A percentile compares a stretch with the other conserved stretches of the same genome.
Conservation (phyloP, 2,888 invertebrate genomes). For the Acanthopleura granulata region DNA sequence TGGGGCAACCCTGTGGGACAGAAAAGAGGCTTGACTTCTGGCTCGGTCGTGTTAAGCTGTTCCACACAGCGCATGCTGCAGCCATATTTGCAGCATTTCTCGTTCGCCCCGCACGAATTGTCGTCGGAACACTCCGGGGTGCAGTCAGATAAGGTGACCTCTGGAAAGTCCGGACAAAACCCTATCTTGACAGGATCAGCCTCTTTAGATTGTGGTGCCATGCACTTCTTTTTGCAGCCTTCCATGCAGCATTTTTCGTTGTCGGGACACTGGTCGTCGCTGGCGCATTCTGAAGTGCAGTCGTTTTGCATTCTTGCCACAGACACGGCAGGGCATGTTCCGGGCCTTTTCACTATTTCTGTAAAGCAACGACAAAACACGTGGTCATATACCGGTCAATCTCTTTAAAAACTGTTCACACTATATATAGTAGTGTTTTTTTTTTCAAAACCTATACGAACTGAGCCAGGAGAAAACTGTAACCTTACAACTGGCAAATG, state of each 20-base stretch:
- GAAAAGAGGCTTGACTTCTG: background rate
- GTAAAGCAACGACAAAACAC: background rate
- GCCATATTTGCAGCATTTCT: constrained; percentile 5
- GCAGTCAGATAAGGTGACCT: background rate
- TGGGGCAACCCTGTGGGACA: background rate
- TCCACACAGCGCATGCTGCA: background rate
- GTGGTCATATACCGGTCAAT: too few relatives aligned
- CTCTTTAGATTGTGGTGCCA: background rate
- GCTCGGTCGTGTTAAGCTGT: background rate
- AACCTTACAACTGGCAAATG: too few relatives aligned
- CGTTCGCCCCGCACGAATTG: background rate
- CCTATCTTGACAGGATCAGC: background rate
- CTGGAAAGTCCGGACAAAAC: constrained; percentile 6
- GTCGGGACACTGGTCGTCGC: background rate
- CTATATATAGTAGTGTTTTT: too few relatives aligned
- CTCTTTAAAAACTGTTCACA: too few relatives aligned
- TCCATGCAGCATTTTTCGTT: constrained; percentile 7
- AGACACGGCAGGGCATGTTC: background rate
- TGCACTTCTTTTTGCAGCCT: constrained; percentile 12
- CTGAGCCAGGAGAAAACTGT: too few relatives aligned
- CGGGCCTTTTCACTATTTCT: background rate
- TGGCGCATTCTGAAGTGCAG: background rate
- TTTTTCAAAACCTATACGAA: too few relatives aligned
- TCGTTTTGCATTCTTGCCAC: background rate
- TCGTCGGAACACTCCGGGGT: background rate